These are phyloP conservation scores for Rafetus swinhoei DNA, from an alignment of 2,113 vertebrate genomes.

Conservation along the genomic window DNA sequence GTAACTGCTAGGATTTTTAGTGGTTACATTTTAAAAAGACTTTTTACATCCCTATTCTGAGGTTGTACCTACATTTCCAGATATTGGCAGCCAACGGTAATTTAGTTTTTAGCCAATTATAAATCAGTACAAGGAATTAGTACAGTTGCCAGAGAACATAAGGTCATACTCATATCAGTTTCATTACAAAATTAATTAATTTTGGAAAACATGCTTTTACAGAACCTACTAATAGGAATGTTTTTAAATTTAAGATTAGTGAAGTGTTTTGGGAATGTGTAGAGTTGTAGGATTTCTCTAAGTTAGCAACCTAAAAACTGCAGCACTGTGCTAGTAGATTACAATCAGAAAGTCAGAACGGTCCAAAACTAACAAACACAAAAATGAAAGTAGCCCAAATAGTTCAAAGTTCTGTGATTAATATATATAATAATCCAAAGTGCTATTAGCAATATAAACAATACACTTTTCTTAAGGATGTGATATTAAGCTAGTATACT, in stretches of 20 bases:
- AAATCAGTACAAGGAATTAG: not conserved
- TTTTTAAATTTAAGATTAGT: not conserved
- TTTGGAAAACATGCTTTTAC: not conserved
- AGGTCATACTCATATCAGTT: not conserved
- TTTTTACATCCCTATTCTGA: too few species aligned
- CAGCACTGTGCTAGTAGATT: fast-evolving
- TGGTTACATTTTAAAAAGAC: too few species aligned
- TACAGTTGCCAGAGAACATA: not conserved
- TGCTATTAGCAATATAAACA: not conserved
- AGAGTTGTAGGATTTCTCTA: not conserved
- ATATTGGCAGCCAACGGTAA: not conserved
- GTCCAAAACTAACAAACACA: not conserved
- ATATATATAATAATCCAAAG: not conserved
- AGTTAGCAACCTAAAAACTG: not conserved
- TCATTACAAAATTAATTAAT: fast-evolving
- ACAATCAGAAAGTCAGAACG: not conserved
- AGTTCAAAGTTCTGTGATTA: not conserved
- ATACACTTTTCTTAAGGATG: not conserved
- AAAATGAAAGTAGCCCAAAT: not conserved
- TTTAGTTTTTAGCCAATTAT: not conserved
- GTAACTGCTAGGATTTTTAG: too few species aligned
- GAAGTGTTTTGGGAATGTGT: not conserved
- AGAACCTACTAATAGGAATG: not conserved
- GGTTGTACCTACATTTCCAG: not conserved
- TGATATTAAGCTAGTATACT: not conserved